phyloP scores from a whole-genome alignment of 2,797 vertebrate genomes.

The Ambastaia sidthimunki region DNA sequence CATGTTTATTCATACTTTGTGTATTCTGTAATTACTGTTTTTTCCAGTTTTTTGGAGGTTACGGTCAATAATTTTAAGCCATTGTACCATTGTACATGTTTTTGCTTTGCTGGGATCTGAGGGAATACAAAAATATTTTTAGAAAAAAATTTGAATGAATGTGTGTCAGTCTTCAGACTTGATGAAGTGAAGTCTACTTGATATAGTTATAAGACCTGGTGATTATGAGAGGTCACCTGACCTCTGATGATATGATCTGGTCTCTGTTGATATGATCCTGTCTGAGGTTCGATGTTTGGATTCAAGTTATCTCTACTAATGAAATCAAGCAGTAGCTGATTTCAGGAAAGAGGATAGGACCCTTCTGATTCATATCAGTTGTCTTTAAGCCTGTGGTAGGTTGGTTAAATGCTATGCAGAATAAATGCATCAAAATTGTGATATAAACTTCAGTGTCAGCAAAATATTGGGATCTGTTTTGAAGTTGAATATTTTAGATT shows the following conservation, averaged over 20 bases:
- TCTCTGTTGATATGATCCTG: slow-evolving; percentile 1
- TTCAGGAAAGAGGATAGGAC: neutral
- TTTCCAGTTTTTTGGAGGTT: neutral
- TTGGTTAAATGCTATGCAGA: neutral
- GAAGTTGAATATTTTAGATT: neutral
- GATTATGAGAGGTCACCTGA: too few relatives aligned
- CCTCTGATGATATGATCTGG: slow-evolving; percentile 2
- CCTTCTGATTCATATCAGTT: neutral
- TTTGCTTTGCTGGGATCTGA: neutral
- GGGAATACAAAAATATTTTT: slow-evolving; percentile 1
- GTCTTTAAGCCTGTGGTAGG: neutral
- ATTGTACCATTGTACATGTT: neutral
- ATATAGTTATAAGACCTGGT: neutral
- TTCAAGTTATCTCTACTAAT: neutral
- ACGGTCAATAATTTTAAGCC: neutral
- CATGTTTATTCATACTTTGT: slow-evolving; percentile 22
- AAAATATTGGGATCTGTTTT: neutral
- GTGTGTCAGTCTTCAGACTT: neutral
- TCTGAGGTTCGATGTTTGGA: slow-evolving; percentile 3
- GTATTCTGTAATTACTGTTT: neutral
- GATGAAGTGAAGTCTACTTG: neutral
- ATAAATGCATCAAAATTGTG: neutral
- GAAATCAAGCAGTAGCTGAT: neutral
- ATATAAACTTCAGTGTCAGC: neutral
- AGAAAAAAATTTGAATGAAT: neutral